Evolutionary conservation across 2,888 invertebrate species (phyloP).

Genomic region (Abscondita cerata): DNA sequence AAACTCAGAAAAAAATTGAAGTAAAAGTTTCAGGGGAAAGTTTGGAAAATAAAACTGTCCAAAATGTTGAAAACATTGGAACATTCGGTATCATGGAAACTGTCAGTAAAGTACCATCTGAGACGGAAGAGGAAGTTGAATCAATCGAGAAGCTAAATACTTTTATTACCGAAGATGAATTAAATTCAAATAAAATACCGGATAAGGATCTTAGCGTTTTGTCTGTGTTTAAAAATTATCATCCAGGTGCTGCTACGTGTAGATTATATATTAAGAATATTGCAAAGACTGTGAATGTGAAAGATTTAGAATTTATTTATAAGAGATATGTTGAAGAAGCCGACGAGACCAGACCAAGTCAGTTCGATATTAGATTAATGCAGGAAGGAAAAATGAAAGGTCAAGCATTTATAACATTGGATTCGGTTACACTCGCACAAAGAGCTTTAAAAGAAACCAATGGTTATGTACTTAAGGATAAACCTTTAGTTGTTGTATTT

Average conservation of each 20-base stretch:
- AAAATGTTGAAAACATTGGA: slow-evolving; percentile 37
- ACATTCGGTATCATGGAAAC: slow-evolving; percentile 49
- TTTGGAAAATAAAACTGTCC: slow-evolving; percentile 39
- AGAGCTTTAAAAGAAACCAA: slow-evolving; percentile 84
- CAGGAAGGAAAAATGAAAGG: slow-evolving; percentile 96
- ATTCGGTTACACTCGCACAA: slow-evolving; percentile 72
- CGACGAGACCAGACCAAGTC: slow-evolving; percentile 53
- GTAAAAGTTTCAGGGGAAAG: slow-evolving; percentile 59
- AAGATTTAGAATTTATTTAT: slow-evolving; percentile 79
- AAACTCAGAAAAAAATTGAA: slow-evolving; percentile 61
- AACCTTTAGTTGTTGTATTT: slow-evolving; percentile 91
- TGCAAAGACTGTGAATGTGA: slow-evolving; percentile 77
- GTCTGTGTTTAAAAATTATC: slow-evolving; percentile 86
- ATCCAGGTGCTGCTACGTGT: slow-evolving; percentile 79
- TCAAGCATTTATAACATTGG: slow-evolving; percentile 90
- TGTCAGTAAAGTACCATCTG: slow-evolving; percentile 54
- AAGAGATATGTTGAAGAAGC: slow-evolving; percentile 65
- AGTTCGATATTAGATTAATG: slow-evolving; percentile 81
- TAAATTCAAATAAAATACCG: slow-evolving; percentile 73
- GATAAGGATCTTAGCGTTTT: slow-evolving; percentile 74
- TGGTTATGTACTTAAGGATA: slow-evolving; percentile 84
- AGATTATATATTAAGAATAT: slow-evolving; percentile 94
- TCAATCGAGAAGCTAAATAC: slow-evolving; percentile 29
- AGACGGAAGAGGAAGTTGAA: slow-evolving; percentile 59
- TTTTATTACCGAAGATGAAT: slow-evolving; percentile 68